These are phyloP conservation scores for Caenorhabditis sp. DNA, from an alignment of 2,888 invertebrate species.

Conservation along the genomic window DNA sequence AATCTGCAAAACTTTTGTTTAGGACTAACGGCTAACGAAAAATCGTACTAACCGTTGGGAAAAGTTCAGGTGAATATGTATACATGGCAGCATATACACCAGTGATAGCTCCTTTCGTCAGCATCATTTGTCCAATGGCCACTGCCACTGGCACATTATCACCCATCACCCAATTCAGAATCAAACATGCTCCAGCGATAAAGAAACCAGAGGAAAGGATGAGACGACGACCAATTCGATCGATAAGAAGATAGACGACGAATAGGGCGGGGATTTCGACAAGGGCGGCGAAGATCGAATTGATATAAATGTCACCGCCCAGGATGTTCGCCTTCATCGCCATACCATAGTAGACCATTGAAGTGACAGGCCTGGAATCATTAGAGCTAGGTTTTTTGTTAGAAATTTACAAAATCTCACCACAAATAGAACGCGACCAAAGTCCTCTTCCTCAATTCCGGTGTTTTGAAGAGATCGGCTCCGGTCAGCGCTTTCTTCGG, in stretches of 20 bases:
- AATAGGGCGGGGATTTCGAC: constrained; percentile 72
- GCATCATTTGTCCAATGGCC: constrained; percentile 76
- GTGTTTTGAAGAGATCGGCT: constrained; percentile 65
- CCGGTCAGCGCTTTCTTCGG: constrained; percentile 14
- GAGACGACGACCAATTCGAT: constrained; percentile 71
- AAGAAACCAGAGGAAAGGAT: constrained; percentile 64
- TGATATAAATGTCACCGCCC: constrained; percentile 81
- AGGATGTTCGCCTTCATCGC: constrained; percentile 84
- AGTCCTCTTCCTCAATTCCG: constrained; percentile 62
- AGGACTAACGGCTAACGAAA: too few relatives aligned
- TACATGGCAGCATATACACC: constrained; percentile 86
- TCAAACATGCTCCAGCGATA: constrained; percentile 62
- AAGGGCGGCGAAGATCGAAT: constrained; percentile 79
- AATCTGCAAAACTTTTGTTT: constrained; percentile 74
- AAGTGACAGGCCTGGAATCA: constrained; percentile 79
- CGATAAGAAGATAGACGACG: constrained; percentile 64
- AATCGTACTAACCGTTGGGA: neutral
- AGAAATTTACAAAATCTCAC: constrained; percentile 22
- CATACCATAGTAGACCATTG: constrained; percentile 88
- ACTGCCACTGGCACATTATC: constrained; percentile 45
- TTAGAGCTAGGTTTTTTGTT: neutral
- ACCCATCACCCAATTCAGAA: constrained; percentile 64
- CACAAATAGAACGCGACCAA: constrained; percentile 66
- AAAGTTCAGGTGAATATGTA: constrained; percentile 79
- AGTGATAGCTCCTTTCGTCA: constrained; percentile 83